phyloP scores from a whole-genome alignment of 2,888 invertebrate species.

The Calliphora vomitoria region DNA sequence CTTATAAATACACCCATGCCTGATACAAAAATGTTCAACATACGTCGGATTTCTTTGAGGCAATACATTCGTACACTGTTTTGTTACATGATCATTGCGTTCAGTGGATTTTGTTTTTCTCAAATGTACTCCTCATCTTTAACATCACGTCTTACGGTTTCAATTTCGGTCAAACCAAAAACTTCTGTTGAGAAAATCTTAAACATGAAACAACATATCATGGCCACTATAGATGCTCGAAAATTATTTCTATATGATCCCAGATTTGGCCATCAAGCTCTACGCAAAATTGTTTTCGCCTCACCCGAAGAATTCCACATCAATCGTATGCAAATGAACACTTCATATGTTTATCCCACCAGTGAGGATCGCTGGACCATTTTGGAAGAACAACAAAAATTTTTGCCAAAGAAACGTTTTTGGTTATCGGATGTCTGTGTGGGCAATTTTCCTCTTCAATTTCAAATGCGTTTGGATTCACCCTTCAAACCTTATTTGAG shows the following conservation, averaged over 20 bases:
- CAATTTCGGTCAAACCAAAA: neutral
- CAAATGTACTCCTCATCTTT: conserved; percentile 42
- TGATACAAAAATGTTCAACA: neutral
- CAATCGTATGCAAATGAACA: conserved; percentile 62
- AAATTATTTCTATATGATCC: neutral
- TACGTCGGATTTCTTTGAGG: neutral
- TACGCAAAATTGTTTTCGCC: neutral
- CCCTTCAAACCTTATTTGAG: conserved; percentile 73
- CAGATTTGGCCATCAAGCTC: neutral
- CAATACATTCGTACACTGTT: conserved; percentile 13
- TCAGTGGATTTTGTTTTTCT: conserved; percentile 28
- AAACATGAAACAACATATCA: neutral
- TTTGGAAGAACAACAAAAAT: conserved; percentile 76
- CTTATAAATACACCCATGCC: conserved; percentile 37
- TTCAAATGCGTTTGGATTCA: conserved; percentile 77
- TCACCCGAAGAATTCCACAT: neutral
- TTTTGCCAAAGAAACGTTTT: conserved; percentile 76
- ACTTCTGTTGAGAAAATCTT: conserved; percentile 7
- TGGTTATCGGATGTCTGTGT: conserved; percentile 76
- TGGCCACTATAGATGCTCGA: neutral
- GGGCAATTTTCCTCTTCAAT: conserved; percentile 77
- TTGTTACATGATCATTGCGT: conserved; percentile 3
- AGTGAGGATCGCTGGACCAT: conserved; percentile 76
- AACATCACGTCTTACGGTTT: conserved; percentile 31
- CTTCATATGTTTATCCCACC: conserved; percentile 76